A percentile compares a stretch with the other conserved stretches of the same genome.
These are phyloP conservation scores for Loripinus fragilis DNA, from an alignment of 2,888 invertebrate species.

Conservation along the genomic window DNA sequence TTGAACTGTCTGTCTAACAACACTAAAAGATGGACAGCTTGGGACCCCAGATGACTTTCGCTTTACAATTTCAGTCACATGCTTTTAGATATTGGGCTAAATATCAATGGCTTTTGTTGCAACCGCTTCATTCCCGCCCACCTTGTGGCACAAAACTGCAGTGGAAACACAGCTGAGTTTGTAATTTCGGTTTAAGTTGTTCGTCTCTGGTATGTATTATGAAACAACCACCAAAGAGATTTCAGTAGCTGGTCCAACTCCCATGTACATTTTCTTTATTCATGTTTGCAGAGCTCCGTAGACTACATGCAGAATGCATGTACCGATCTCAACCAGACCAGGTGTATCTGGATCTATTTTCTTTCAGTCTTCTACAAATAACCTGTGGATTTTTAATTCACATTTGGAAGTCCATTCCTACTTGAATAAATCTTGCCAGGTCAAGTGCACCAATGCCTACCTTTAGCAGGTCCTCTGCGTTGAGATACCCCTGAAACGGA, in stretches of 20 bases:
- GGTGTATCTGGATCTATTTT: constrained; percentile 26
- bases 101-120: constrained; percentile 37
- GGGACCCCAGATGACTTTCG: not conserved
- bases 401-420: constrained; percentile 43
- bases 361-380: constrained; percentile 23
- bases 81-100: constrained; percentile 3
- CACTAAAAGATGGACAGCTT: not conserved
- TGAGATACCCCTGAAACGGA: constrained; percentile 35
- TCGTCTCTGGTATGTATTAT: constrained; percentile 32
- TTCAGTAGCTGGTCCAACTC: constrained; percentile 16
- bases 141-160: not conserved
- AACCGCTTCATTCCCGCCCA: constrained; percentile 38
- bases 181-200: constrained; percentile 22
- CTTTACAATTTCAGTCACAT: constrained; percentile 9
- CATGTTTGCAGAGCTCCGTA: constrained; percentile 76
- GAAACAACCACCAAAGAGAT: constrained; percentile 29
- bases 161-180: too few species aligned
- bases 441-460: constrained; percentile 36
- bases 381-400: constrained; percentile 28
- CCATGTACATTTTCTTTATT: constrained; percentile 62
- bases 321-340: constrained; percentile 67
- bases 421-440: constrained; percentile 23
- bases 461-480: constrained; percentile 66
- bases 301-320: constrained; percentile 74
- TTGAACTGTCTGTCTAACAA: not conserved